Evolutionary conservation across 2,888 invertebrate genomes (phyloP).

Genomic region (Theretra japonica): DNA sequence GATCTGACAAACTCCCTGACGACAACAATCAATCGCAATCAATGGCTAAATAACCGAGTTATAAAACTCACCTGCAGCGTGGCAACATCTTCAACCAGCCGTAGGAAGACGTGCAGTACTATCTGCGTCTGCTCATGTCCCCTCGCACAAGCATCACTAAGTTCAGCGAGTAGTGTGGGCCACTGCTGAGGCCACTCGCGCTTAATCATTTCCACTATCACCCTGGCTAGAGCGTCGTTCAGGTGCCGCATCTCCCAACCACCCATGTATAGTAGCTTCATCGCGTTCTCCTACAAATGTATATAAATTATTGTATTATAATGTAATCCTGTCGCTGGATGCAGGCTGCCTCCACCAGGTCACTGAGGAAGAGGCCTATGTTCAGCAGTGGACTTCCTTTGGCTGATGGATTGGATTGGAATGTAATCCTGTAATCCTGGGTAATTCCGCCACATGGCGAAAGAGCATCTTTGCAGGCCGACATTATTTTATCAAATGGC

Average conservation of each 20-base stretch:
- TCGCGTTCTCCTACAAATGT: constrained; percentile 89
- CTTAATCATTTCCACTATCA: constrained; percentile 98
- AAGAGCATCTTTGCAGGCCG: no score
- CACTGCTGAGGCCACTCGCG: constrained; percentile 99
- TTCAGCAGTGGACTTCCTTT: no score
- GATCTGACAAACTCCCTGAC: no score
- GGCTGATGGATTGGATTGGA: no score
- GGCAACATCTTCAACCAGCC: constrained; percentile 97
- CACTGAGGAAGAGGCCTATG: no score
- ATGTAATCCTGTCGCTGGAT: not conserved
- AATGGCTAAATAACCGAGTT: constrained; percentile 27
- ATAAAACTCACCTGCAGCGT: constrained; percentile 88
- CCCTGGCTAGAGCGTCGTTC: constrained; percentile 93
- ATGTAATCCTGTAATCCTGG: no score
- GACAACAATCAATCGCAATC: no score
- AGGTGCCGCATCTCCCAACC: constrained; percentile 90
- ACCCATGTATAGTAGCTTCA: constrained; percentile 92
- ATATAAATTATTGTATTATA: constrained; percentile 30
- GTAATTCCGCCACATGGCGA: no score
- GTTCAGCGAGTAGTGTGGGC: constrained; percentile 93
- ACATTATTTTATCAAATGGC: no score
- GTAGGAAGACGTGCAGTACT: constrained; percentile 93
- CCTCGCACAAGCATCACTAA: constrained; percentile 91
- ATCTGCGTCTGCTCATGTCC: constrained; percentile 96
- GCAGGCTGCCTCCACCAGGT: no score